Evolutionary conservation across 2,797 vertebrate species (phyloP).

Genomic region (Cirrhinus mrigala): DNA sequence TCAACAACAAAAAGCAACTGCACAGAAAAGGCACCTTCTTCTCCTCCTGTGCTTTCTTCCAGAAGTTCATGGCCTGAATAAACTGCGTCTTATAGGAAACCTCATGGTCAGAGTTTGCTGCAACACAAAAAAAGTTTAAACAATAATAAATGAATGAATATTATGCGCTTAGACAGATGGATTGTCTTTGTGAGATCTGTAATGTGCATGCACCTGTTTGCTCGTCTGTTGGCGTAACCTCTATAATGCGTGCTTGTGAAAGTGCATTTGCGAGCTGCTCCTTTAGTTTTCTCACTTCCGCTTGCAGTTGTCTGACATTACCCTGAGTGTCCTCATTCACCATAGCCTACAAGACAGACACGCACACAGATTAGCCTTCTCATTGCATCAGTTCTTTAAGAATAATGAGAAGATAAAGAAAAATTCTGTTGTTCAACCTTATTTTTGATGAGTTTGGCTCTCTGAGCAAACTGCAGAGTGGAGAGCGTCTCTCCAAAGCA

Average conservation of each 20-base stretch:
- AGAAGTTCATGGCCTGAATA: constrained; percentile 74
- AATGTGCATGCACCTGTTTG: constrained; percentile 64
- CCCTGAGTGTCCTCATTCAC: constrained; percentile 97
- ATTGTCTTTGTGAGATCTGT: neutral
- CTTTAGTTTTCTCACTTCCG: constrained; percentile 92
- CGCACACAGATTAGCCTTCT: neutral
- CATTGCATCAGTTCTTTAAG: neutral
- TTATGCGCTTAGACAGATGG: neutral
- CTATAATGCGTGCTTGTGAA: constrained; percentile 51
- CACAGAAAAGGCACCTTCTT: constrained; percentile 69
- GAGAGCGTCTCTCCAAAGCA: constrained; percentile 97
- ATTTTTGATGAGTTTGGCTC: constrained; percentile 97
- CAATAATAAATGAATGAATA: neutral
- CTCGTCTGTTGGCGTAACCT: constrained; percentile 69
- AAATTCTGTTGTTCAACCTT: constrained; percentile 78
- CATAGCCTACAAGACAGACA: constrained; percentile 81
- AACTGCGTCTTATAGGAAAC: constrained; percentile 71
- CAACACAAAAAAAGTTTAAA: constrained; percentile 8
- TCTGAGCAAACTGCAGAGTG: constrained; percentile 94
- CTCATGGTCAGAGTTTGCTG: constrained; percentile 59
- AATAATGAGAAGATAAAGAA: neutral
- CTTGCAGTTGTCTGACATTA: constrained; percentile 92
- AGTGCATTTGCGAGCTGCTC: constrained; percentile 86
- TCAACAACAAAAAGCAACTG: neutral
- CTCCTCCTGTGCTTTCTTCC: constrained; percentile 76